Evolutionary conservation across 2,797 vertebrate genomes (phyloP).

Genomic region (Oophaga sylvatica): DNA sequence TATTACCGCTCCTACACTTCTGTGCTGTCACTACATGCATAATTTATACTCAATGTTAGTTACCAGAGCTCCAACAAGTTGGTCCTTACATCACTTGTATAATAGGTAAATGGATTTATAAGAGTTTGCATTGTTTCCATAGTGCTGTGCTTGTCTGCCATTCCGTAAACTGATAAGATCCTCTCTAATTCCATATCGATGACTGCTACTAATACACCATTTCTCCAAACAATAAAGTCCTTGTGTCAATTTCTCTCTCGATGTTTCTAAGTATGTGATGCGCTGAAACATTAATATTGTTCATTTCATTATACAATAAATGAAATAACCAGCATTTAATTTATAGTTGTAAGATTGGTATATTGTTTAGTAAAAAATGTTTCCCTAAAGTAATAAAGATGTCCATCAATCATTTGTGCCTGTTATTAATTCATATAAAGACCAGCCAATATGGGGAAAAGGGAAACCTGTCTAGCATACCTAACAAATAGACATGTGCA

Average conservation of each 20-base stretch:
- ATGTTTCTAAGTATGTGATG: not conserved
- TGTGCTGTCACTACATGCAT: conserved; percentile 44
- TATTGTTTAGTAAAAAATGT: no score
- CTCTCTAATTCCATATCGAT: conserved; percentile 6
- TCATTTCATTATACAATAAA: not conserved
- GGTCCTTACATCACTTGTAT: not conserved
- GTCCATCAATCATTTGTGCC: no score
- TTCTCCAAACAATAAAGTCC: not conserved
- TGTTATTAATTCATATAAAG: no score
- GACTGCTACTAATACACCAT: not conserved
- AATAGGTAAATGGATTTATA: conserved; percentile 30
- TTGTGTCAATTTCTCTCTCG: not conserved
- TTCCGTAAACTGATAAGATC: conserved; percentile 13
- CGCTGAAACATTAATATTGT: not conserved
- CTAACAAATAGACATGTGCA: no score
- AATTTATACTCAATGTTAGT: conserved; percentile 16
- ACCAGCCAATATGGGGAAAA: no score
- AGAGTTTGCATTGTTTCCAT: not conserved
- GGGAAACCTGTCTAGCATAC: no score
- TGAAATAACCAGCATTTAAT: not conserved
- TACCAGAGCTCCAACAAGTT: conserved; percentile 8
- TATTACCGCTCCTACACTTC: conserved; percentile 29
- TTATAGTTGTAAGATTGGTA: not conserved
- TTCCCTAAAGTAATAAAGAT: no score
- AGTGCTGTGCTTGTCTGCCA: conserved; percentile 6